A percentile compares a stretch with the other conserved stretches of the same genome.
phyloP scores from a whole-genome alignment of 2,888 invertebrate species.

The Elmis aenea region DNA sequence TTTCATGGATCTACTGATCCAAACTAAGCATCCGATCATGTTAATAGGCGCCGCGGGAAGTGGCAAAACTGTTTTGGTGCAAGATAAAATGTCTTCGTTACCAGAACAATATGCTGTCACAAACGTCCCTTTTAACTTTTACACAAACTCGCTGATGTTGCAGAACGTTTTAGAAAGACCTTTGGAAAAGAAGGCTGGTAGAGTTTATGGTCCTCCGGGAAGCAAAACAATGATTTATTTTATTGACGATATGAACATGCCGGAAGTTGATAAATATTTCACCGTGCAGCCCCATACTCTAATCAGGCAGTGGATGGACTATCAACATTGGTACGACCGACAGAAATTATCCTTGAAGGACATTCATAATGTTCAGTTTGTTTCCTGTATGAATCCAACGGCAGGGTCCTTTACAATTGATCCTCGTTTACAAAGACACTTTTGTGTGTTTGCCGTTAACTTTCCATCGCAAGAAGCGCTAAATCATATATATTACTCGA shows the following conservation, averaged over 20 bases:
- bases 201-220: conserved; percentile 91
- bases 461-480: conserved; percentile 81
- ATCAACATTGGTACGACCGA: conserved; percentile 93
- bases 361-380: conserved; percentile 88
- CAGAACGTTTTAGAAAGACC: conserved; percentile 86
- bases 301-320: conserved; percentile 89
- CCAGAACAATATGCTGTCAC: conserved; percentile 75
- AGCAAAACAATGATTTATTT: conserved; percentile 89
- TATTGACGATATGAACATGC: conserved; percentile 96
- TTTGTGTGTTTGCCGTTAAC: conserved; percentile 82
- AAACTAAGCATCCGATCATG: conserved; percentile 80
- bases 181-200: conserved; percentile 90
- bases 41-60: conserved; percentile 84
- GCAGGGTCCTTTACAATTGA: conserved; percentile 94
- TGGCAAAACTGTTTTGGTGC: conserved; percentile 89
- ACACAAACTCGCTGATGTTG: conserved; percentile 89
- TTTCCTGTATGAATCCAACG: conserved; percentile 95
- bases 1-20: conserved; percentile 80
- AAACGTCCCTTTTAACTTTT: conserved; percentile 92
- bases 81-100: conserved; percentile 71
- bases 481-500: conserved; percentile 77
- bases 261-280: conserved; percentile 89
- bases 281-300: conserved; percentile 95
- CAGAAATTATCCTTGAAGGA: conserved; percentile 81
- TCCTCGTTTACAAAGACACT: conserved; percentile 81